phyloP scores from a whole-genome alignment of 2,113 vertebrate species.

The Thamnaconus septentrionalis region DNA sequence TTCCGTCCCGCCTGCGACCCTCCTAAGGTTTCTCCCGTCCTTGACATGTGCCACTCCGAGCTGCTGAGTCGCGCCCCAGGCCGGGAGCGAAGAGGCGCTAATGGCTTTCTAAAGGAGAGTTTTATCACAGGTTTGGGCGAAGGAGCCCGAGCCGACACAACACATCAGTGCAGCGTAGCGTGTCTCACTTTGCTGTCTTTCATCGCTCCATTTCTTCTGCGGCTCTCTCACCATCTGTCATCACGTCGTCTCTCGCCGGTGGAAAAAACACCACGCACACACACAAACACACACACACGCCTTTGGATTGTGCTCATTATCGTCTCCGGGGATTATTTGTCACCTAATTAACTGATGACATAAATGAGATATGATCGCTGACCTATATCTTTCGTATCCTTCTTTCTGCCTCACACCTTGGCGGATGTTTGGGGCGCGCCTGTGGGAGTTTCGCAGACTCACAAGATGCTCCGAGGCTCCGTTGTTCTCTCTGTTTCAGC shows the following conservation, averaged over 20 bases:
- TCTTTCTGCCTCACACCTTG: background rate
- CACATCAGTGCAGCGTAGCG: background rate
- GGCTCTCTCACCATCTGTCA: slow-evolving; percentile 13
- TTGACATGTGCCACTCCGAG: too few relatives aligned
- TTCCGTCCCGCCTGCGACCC: too few relatives aligned
- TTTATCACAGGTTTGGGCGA: background rate
- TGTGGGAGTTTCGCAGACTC: background rate
- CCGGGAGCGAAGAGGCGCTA: too few relatives aligned
- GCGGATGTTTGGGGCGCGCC: background rate
- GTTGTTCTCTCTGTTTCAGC: background rate
- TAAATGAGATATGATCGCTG: slow-evolving; percentile 24
- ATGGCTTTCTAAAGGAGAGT: background rate
- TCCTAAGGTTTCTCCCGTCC: too few relatives aligned
- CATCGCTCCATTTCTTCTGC: background rate
- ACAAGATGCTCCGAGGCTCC: background rate
- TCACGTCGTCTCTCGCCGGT: background rate
- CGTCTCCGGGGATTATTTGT: slow-evolving; percentile 19
- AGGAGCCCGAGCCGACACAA: background rate
- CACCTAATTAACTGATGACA: slow-evolving; percentile 41
- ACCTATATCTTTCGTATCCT: slow-evolving; percentile 1
- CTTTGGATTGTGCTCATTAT: slow-evolving; percentile 9
- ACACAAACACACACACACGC: background rate
- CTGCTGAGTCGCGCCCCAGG: too few relatives aligned
- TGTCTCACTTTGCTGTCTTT: background rate
- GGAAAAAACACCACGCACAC: slow-evolving; percentile 5